phyloP scores from a whole-genome alignment of 2,888 invertebrate genomes.

The Mesorhabditis belari region DNA sequence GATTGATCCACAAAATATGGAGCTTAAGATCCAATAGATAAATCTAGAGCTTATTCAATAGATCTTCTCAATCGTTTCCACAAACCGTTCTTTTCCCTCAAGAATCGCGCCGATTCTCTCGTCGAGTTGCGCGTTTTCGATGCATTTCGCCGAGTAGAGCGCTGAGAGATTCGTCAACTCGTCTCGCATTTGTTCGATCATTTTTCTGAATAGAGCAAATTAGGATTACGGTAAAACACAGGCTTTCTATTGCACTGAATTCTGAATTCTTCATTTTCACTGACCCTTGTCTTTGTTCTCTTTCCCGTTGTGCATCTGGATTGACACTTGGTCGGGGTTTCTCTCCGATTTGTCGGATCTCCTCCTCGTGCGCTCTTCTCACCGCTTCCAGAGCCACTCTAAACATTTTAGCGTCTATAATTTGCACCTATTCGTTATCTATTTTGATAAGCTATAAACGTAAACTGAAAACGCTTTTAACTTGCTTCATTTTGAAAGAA shows the following conservation, averaged over 20 bases:
- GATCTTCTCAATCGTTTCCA: too few species aligned
- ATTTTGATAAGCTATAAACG: too few species aligned
- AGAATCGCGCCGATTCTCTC: conserved; percentile 29
- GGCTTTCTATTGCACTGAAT: too few species aligned
- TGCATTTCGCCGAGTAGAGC: conserved; percentile 49
- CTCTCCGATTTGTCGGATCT: conserved; percentile 29
- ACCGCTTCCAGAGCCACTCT: conserved; percentile 49
- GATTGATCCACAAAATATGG: too few species aligned
- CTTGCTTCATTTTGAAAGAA: too few species aligned
- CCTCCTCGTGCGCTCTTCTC: conserved; percentile 46
- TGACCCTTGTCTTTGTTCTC: conserved; percentile 9
- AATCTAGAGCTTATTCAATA: too few species aligned
- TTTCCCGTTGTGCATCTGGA: conserved; percentile 5
- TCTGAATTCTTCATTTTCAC: too few species aligned
- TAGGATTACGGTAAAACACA: too few species aligned
- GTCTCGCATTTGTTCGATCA: conserved; percentile 40
- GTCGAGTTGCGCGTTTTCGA: conserved; percentile 50
- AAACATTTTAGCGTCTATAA: conserved; percentile 6
- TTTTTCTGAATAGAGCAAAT: not conserved
- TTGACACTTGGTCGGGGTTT: conserved; percentile 13
- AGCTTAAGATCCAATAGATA: too few species aligned
- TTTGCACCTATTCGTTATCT: too few species aligned
- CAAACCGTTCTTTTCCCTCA: conserved; percentile 12
- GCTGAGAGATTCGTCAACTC: conserved; percentile 44
- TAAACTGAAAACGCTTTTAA: too few species aligned